Evolutionary conservation across 64 coral and sea anemone species (phyloP).

Genomic region (Dendronephthya gigantea): DNA sequence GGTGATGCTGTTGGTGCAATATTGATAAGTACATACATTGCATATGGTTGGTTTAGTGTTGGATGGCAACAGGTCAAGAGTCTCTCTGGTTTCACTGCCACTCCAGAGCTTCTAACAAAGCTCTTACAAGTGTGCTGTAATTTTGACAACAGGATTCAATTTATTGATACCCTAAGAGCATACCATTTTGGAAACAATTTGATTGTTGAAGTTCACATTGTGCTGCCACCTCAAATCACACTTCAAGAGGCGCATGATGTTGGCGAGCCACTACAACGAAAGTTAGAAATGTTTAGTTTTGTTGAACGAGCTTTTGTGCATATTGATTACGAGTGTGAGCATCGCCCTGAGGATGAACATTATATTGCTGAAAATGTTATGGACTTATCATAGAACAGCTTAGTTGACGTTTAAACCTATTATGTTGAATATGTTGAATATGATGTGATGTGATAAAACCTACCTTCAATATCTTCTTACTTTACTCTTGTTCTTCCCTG

Average conservation of each 20-base stretch:
- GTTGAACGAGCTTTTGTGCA: constrained; percentile 98
- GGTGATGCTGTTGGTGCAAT: constrained; percentile 84
- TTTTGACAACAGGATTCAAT: constrained; percentile 73
- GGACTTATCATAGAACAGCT: not conserved
- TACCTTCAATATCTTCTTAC: too few species aligned
- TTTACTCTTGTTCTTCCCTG: too few species aligned
- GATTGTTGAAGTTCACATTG: constrained; percentile 94
- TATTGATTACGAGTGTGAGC: constrained; percentile 96
- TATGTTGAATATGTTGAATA: too few species aligned
- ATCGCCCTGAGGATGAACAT: constrained; percentile 30
- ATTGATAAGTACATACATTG: constrained; percentile 82
- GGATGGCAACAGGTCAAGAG: constrained; percentile 57
- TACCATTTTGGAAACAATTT: constrained; percentile 89
- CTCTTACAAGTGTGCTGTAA: constrained; percentile 70
- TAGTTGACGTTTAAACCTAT: too few species aligned
- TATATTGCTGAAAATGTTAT: not conserved
- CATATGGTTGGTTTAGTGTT: constrained; percentile 66
- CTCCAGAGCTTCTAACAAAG: constrained; percentile 54
- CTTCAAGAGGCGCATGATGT: constrained; percentile 93
- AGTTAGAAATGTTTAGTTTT: constrained; percentile 60
- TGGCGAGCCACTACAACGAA: constrained; percentile 83
- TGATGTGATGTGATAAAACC: too few species aligned
- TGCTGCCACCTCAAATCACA: constrained; percentile 55
- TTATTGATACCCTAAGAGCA: constrained; percentile 78
- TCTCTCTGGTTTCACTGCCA: constrained; percentile 66